Percentiles rank a stretch among this genome's conserved stretches.
These are phyloP conservation scores for Capromys pilorides DNA, from an alignment of 2,797 vertebrate genomes.

Conservation along the genomic window DNA sequence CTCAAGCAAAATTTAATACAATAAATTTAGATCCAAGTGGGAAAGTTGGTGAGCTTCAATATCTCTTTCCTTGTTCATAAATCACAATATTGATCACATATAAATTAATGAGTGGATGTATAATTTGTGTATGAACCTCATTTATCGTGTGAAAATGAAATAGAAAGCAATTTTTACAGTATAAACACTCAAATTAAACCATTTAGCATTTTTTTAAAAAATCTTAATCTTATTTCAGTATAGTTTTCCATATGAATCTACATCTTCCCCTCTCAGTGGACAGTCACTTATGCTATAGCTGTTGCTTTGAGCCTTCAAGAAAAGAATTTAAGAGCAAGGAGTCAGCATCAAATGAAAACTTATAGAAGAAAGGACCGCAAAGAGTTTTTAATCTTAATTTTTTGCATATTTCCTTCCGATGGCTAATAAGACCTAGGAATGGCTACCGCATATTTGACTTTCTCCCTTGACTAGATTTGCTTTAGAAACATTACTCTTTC, in stretches of 20 bases:
- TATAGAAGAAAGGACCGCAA: slow-evolving; percentile 14
- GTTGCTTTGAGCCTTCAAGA: neutral
- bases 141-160: slow-evolving; percentile 71
- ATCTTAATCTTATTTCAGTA: slow-evolving; percentile 22
- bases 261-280: neutral
- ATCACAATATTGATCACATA: slow-evolving; percentile 75
- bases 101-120: slow-evolving; percentile 71
- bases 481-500: slow-evolving; percentile 4
- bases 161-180: slow-evolving; percentile 67
- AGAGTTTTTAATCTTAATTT: slow-evolving; percentile 12
- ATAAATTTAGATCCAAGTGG: slow-evolving; percentile 65
- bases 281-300: neutral
- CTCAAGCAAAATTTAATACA: slow-evolving; percentile 70
- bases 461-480: slow-evolving; percentile 35
- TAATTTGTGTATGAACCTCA: slow-evolving; percentile 61
- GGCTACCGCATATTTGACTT: slow-evolving; percentile 30
- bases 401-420: slow-evolving; percentile 13
- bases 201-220: slow-evolving; percentile 47
- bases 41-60: slow-evolving; percentile 55
- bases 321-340: slow-evolving; percentile 32
- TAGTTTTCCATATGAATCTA: neutral
- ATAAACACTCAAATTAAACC: slow-evolving; percentile 49
- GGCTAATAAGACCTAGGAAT: neutral
- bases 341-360: neutral
- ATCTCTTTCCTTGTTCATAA: slow-evolving; percentile 71